Conservation (phyloP, 2,888 invertebrate genomes). For the Philaethria dido region DNA sequence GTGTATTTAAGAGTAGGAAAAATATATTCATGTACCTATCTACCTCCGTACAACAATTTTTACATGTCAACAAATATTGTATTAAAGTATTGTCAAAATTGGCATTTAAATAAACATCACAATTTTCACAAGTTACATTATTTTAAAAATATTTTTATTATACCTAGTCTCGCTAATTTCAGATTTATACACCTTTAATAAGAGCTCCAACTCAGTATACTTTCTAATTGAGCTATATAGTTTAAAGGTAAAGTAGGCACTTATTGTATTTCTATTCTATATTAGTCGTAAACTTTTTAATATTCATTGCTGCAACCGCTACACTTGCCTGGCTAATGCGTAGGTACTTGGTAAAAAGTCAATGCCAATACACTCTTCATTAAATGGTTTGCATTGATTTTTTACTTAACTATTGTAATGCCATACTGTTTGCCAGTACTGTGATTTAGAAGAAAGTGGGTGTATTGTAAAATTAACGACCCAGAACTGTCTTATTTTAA, state of each 20-base stretch:
- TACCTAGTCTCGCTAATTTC: too few relatives aligned
- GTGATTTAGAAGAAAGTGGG: not conserved
- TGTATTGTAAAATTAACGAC: too few relatives aligned
- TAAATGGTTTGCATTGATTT: not conserved
- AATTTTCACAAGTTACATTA: not conserved
- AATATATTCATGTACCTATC: too few relatives aligned
- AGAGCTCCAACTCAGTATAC: conserved; percentile 42
- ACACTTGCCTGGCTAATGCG: conserved; percentile 51
- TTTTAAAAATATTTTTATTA: too few relatives aligned
- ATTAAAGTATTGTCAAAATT: not conserved
- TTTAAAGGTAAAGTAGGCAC: conserved; percentile 52
- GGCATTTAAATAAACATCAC: not conserved
- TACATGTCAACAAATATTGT: too few relatives aligned
- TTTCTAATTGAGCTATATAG: conserved; percentile 56
- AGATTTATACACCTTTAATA: not conserved
- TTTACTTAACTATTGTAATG: not conserved
- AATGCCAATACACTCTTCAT: not conserved
- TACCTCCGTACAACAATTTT: too few relatives aligned
- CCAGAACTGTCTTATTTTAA: too few relatives aligned
- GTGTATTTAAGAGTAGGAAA: too few relatives aligned
- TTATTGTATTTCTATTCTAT: conserved; percentile 57
- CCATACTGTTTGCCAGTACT: too few relatives aligned
- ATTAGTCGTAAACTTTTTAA: conserved; percentile 59
- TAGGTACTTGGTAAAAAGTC: not conserved
- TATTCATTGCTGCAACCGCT: conserved; percentile 62